A percentile compares a stretch with the other conserved stretches of the same genome.
Conservation (phyloP, 2,797 vertebrate genomes). For the Champsocephalus gunnari region DNA sequence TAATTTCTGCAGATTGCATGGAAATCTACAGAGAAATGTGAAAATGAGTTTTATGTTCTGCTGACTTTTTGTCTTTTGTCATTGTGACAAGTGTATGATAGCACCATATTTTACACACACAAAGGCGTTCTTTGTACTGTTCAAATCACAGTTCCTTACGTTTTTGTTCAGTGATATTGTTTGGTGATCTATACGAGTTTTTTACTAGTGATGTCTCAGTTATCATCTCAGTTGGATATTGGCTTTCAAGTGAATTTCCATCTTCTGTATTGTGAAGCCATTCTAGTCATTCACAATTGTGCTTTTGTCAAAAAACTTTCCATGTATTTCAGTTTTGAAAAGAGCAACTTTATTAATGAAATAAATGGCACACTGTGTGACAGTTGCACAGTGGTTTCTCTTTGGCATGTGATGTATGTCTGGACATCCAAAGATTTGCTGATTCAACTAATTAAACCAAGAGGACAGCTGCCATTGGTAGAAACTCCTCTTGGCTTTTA, state of each 20-base stretch:
- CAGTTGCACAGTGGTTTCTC: constrained; percentile 45
- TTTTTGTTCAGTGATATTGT: constrained; percentile 69
- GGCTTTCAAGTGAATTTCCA: constrained; percentile 38
- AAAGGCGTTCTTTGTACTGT: constrained; percentile 70
- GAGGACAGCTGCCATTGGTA: constrained; percentile 47
- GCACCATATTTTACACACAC: constrained; percentile 61
- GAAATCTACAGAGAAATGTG: constrained; percentile 49
- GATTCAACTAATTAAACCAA: constrained; percentile 46
- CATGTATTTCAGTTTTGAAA: constrained; percentile 34
- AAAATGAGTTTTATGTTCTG: constrained; percentile 59
- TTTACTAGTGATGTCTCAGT: constrained; percentile 59
- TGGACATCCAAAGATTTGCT: constrained; percentile 42
- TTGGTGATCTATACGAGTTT: constrained; percentile 41
- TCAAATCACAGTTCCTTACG: constrained; percentile 60
- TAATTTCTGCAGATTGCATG: constrained; percentile 53
- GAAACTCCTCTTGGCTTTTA: constrained; percentile 54
- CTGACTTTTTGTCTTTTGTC: constrained; percentile 74
- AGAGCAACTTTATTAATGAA: constrained; percentile 49
- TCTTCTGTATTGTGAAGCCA: constrained; percentile 53
- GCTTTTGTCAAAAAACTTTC: constrained; percentile 41
- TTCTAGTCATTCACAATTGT: constrained; percentile 40
- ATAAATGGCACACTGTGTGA: constrained; percentile 28
- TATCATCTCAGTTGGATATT: constrained; percentile 71
- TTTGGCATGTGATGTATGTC: constrained; percentile 7
- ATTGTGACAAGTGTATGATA: constrained; percentile 71